These are phyloP conservation scores for Nemotelus nigrinus DNA, from an alignment of 2,888 invertebrate species.

Conservation along the genomic window DNA sequence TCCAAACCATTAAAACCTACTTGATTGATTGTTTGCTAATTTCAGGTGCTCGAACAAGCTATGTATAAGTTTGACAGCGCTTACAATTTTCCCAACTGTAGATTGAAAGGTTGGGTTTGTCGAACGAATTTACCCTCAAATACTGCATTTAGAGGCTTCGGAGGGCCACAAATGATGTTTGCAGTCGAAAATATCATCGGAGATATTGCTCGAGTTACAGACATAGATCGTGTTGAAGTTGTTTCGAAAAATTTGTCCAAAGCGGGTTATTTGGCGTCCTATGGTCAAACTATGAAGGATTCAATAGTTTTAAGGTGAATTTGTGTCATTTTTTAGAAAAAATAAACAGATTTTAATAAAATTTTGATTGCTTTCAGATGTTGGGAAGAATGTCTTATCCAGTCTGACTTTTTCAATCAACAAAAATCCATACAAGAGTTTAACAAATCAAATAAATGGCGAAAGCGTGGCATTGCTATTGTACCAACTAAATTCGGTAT, in stretches of 20 bases:
- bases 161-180: conserved; percentile 92
- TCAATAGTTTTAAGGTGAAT: conserved; percentile 72
- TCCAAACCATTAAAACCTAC: neutral
- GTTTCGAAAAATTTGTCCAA: conserved; percentile 79
- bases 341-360: neutral
- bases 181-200: conserved; percentile 81
- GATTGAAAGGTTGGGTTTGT: conserved; percentile 78
- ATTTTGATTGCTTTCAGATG: conserved; percentile 66
- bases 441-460: conserved; percentile 83
- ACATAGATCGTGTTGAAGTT: conserved; percentile 73
- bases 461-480: conserved; percentile 84
- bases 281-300: conserved; percentile 76
- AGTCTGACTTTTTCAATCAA: conserved; percentile 73
- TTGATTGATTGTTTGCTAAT: neutral
- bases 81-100: conserved; percentile 80
- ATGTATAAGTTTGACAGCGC: conserved; percentile 86
- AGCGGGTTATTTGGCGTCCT: conserved; percentile 82
- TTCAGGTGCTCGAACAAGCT: conserved; percentile 82
- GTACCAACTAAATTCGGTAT: conserved; percentile 89
- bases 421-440: conserved; percentile 72
- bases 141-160: conserved; percentile 93
- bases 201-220: conserved; percentile 77
- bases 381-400: conserved; percentile 80
- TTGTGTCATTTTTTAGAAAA: neutral
- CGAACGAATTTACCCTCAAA: conserved; percentile 91